phyloP scores from a whole-genome alignment of 2,113 vertebrate species.

The cat (Felis catus) region F.catus_Fca126_mat1.0 CM031413.1:145389001-145389500 shows the following conservation, averaged over 20 bases:
- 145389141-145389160: neutral
- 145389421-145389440: too few species aligned
- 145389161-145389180: neutral
- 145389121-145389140: neutral
- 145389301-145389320: neutral
- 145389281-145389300: neutral
- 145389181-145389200: neutral
- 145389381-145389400: neutral
- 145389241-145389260: neutral
- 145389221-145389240: neutral
- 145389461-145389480: too few species aligned
- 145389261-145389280: constrained; percentile 12
- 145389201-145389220: neutral
- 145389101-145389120: neutral
- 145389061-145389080: neutral
- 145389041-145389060: neutral
- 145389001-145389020: neutral
- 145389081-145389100: neutral
- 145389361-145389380: neutral
- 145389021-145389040: constrained; percentile 15
- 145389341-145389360: neutral
- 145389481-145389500: too few species aligned
- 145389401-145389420: neutral
- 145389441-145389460: too few species aligned
- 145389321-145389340: neutral